These are phyloP conservation scores for Zoanthus solanderi DNA, from an alignment of 92 coral and sea anemone genomes.

Conservation along the genomic window DNA sequence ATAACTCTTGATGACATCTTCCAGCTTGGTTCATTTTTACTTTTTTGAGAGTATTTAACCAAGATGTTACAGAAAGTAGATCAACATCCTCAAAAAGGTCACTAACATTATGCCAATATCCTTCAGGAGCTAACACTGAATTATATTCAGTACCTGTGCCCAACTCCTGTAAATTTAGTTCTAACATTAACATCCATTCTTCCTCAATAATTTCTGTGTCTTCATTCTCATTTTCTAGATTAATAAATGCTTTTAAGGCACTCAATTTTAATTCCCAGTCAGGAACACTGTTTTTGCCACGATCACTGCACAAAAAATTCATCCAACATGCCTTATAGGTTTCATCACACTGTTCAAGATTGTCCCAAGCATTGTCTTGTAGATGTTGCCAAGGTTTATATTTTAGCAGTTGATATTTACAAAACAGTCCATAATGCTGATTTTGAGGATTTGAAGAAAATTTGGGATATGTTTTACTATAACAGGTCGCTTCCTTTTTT, in stretches of 20 bases:
- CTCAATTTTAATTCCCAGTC: conserved; percentile 50
- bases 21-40: conserved; percentile 10
- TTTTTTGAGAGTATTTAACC: conserved; percentile 50
- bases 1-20: conserved; percentile 34
- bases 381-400: conserved; percentile 53
- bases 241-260: conserved; percentile 28
- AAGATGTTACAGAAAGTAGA: conserved; percentile 47
- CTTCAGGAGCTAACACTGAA: conserved; percentile 64
- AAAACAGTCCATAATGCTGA: conserved; percentile 55
- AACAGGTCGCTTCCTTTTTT: conserved; percentile 27
- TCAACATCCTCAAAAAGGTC: conserved; percentile 44
- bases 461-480: conserved; percentile 63
- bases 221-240: conserved; percentile 28
- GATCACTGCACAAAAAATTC: conserved; percentile 53
- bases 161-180: conserved; percentile 43
- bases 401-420: conserved; percentile 50
- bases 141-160: conserved; percentile 49
- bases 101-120: conserved; percentile 37
- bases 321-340: conserved; percentile 48
- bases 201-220: conserved; percentile 37
- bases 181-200: conserved; percentile 53
- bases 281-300: conserved; percentile 55
- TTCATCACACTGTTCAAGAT: conserved; percentile 46
- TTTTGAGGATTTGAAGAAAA: conserved; percentile 56
- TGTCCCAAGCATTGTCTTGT: conserved; percentile 39